Evolutionary conservation across 2,888 invertebrate genomes (phyloP).

Genomic region (Malachius bipustulatus): DNA sequence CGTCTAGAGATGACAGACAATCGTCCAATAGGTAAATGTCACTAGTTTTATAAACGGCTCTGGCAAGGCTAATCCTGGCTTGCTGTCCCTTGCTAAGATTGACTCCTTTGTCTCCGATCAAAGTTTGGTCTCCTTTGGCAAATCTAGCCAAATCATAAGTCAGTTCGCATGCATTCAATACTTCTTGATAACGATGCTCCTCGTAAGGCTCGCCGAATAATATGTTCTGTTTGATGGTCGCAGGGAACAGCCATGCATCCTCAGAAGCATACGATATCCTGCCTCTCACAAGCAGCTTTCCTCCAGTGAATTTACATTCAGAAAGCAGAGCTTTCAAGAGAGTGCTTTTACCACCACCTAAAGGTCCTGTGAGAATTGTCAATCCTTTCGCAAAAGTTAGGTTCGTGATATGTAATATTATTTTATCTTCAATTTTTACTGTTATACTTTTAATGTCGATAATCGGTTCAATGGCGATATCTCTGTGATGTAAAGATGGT

Average conservation of each 20-base stretch:
- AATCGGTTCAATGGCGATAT: too few species aligned
- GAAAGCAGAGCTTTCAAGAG: constrained; percentile 34
- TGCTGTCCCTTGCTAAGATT: constrained; percentile 16
- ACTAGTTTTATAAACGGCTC: constrained; percentile 14
- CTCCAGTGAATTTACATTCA: constrained; percentile 32
- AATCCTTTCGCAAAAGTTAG: constrained; percentile 36
- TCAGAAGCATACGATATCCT: constrained; percentile 13
- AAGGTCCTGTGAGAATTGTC: constrained; percentile 49
- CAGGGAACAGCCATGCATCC: constrained; percentile 14
- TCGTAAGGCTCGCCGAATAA: constrained; percentile 32
- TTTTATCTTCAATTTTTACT: constrained; percentile 21
- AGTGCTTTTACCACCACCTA: constrained; percentile 52
- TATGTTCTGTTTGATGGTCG: constrained; percentile 15
- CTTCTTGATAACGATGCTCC: constrained; percentile 42
- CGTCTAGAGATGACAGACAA: constrained; percentile 11
- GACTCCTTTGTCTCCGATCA: constrained; percentile 11
- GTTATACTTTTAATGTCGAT: constrained; percentile 13
- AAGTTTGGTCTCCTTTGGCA: constrained; percentile 28
- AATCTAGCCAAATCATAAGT: constrained; percentile 42
- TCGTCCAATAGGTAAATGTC: constrained; percentile 15
- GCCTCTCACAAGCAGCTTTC: constrained; percentile 23
- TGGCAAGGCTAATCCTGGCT: constrained; percentile 13
- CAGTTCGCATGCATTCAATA: constrained; percentile 52
- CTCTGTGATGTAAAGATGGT: too few species aligned
- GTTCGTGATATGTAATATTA: constrained; percentile 36